A percentile compares a stretch with the other conserved stretches of the same genome.
These are phyloP conservation scores for Scrobipalpa atriplicella DNA, from an alignment of 2,888 invertebrate genomes.

Conservation along the genomic window DNA sequence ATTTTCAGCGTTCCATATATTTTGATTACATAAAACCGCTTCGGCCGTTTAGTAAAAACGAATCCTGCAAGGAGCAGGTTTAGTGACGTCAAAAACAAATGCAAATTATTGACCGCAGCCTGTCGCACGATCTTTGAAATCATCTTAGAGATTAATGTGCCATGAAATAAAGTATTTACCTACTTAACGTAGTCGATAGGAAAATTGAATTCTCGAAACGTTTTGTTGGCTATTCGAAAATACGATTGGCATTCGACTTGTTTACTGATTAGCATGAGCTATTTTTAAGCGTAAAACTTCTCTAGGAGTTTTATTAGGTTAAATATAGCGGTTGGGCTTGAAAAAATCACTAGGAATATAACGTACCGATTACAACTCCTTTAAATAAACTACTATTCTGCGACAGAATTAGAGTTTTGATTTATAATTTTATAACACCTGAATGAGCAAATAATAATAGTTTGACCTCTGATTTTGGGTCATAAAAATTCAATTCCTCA, in stretches of 20 bases:
- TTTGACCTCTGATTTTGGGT: too few species aligned
- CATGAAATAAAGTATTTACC: conserved; percentile 80
- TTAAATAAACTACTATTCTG: too few species aligned
- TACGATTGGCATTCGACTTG: conserved; percentile 68
- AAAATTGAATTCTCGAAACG: conserved; percentile 73
- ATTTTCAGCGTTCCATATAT: conserved; percentile 24
- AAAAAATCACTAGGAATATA: too few species aligned
- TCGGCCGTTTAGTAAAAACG: too few species aligned
- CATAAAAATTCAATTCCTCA: too few species aligned
- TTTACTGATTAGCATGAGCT: conserved; percentile 11
- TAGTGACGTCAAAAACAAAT: conserved; percentile 26
- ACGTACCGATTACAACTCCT: too few species aligned
- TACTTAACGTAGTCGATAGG: conserved; percentile 76
- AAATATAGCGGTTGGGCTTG: too few species aligned
- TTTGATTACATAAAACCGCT: conserved; percentile 24
- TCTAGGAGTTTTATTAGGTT: too few species aligned
- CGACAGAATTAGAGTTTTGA: too few species aligned
- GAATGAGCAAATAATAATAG: too few species aligned
- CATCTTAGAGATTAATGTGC: conserved; percentile 62
- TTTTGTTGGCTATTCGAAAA: conserved; percentile 64
- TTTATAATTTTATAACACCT: too few species aligned
- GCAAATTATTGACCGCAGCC: conserved; percentile 28
- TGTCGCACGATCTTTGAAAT: conserved; percentile 26
- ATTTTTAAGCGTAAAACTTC: too few species aligned
- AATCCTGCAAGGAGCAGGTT: conserved; percentile 12